Evolutionary conservation across 2,888 invertebrate genomes (phyloP).

Genomic region (Cephonodes hylas): DNA sequence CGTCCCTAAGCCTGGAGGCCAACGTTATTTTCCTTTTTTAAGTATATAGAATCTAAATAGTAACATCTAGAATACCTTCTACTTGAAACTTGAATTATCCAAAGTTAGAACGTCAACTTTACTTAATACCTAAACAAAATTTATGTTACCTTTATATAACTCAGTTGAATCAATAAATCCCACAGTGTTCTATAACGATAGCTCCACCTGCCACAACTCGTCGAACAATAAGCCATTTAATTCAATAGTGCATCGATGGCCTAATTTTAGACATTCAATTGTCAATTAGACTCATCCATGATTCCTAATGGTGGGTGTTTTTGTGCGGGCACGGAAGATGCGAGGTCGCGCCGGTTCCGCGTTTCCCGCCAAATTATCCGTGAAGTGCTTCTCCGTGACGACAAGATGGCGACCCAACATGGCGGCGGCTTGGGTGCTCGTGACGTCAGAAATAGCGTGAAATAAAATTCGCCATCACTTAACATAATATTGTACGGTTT

Average conservation of each 20-base stretch:
- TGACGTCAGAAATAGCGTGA: background rate
- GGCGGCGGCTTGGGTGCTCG: conserved; percentile 17
- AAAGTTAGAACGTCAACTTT: too few relatives aligned
- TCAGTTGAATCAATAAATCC: too few relatives aligned
- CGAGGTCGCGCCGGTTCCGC: conserved; percentile 52
- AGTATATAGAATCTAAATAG: too few relatives aligned
- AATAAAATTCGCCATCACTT: background rate
- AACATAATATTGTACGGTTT: background rate
- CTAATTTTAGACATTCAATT: conserved; percentile 13
- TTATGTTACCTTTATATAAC: too few relatives aligned
- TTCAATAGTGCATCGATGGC: conserved; percentile 3
- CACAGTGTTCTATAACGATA: background rate
- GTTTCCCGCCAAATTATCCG: conserved; percentile 48
- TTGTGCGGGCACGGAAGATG: conserved; percentile 49
- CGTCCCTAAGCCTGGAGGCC: too few relatives aligned
- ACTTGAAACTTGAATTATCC: too few relatives aligned
- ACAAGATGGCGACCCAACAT: conserved; percentile 33
- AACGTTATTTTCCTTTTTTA: too few relatives aligned
- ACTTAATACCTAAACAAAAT: too few relatives aligned
- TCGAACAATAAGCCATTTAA: background rate
- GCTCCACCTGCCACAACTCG: background rate
- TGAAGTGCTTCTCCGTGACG: conserved; percentile 44
- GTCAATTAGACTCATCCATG: conserved; percentile 9
- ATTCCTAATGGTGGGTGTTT: conserved; percentile 39
- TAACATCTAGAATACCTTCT: too few relatives aligned